Conservation (phyloP, 2,797 vertebrate genomes). For the Lutjanus campechanus region DNA sequence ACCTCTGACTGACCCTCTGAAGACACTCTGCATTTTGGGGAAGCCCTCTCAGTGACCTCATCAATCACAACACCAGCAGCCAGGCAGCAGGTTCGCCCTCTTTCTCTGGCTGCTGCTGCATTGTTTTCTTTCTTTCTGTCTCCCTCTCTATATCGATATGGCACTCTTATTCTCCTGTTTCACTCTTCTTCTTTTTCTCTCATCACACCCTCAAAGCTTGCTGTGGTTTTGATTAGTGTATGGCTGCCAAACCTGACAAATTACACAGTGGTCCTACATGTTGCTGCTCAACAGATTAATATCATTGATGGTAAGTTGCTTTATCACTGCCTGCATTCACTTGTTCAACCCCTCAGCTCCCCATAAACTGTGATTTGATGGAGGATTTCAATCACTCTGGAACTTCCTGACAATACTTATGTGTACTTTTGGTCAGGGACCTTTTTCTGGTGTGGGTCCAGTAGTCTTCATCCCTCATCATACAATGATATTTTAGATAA, state of each 20-base stretch:
- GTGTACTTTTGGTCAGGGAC: background rate
- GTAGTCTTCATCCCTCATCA: background rate
- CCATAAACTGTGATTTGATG: conserved; percentile 11
- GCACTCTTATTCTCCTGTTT: conserved; percentile 45
- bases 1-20: conserved; percentile 79
- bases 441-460: background rate
- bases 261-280: background rate
- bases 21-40: conserved; percentile 73
- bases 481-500: background rate
- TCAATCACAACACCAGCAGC: conserved; percentile 82
- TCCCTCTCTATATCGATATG: conserved; percentile 43
- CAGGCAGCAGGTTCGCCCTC: conserved; percentile 74
- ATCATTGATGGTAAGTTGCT: conserved; percentile 10
- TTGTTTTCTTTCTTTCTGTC: conserved; percentile 61
- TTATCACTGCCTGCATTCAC: conserved; percentile 30
- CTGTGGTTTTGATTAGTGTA: conserved; percentile 35
- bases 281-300: conserved; percentile 36
- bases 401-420: background rate
- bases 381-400: background rate
- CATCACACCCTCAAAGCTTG: conserved; percentile 46
- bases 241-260: conserved; percentile 39
- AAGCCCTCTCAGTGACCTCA: conserved; percentile 85
- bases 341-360: conserved; percentile 30
- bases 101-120: conserved; percentile 54
- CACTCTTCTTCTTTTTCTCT: conserved; percentile 45